These are phyloP conservation scores for Riparia riparia DNA, from an alignment of 2,113 vertebrate genomes.

Conservation along the genomic window DNA sequence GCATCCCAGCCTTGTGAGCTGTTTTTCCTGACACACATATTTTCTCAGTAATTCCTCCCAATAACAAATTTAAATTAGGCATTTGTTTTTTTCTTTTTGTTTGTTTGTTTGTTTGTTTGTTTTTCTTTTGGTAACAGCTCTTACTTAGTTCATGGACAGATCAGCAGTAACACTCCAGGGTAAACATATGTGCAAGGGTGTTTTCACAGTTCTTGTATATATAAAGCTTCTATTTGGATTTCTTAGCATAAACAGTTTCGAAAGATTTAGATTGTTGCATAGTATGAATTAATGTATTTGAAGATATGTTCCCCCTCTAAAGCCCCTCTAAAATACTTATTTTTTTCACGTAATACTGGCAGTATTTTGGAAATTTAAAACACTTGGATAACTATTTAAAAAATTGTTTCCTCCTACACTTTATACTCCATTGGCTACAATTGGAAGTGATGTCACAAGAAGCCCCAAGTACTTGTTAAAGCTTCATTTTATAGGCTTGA, in stretches of 20 bases:
- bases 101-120: no score
- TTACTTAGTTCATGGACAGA: neutral
- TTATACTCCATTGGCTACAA: neutral
- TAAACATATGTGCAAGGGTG: neutral
- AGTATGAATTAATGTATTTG: neutral
- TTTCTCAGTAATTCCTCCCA: neutral
- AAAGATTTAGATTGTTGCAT: slow-evolving; percentile 4
- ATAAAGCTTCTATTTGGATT: neutral
- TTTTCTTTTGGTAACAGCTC: neutral
- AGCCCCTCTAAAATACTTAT: neutral
- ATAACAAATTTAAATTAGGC: neutral
- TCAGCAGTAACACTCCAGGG: neutral
- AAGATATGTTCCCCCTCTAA: neutral
- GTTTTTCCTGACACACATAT: neutral
- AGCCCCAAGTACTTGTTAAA: neutral
- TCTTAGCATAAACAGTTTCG: slow-evolving; percentile 22
- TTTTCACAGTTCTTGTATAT: slow-evolving; percentile 20
- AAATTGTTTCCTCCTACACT: neutral
- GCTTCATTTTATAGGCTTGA: neutral
- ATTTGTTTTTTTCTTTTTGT: neutral
- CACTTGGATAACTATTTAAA: slow-evolving; percentile 1
- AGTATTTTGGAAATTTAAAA: neutral
- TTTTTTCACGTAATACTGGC: neutral
- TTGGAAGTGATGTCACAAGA: neutral
- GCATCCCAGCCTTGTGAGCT: neutral